Base-by-base conservation (phyloP, 2,113 vertebrate species). In the Salvelinus fontinalis region DNA sequence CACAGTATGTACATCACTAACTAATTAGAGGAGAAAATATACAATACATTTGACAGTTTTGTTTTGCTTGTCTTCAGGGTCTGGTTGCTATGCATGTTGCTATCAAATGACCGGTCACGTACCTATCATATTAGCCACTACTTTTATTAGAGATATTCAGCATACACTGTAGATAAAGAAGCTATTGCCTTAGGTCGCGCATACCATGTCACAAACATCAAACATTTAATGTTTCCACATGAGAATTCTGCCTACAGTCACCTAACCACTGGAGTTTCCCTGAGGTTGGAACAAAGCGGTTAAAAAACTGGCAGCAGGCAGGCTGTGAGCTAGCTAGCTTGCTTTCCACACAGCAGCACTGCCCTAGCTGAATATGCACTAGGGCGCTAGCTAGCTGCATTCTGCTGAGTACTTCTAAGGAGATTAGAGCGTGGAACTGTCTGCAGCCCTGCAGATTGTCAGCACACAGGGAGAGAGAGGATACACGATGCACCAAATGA, bases 381-480 rank as follows among this genome's bases (percentile, higher is more conserved):
- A n/a, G 18, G 59, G 59, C 59, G n/a, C 59, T 54, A 54, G 51
- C 51, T 54, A 54, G 51, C 51, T 62, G n/a, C 59, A 62, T 62
- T 62, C 59, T 62, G 59, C n/a, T 62, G 59, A 62, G n/a, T 62
- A 16, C 59, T 62, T 62, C 59, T 62, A 22, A 62, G 59, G 59
- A 62, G 59, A 62, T 62, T 62, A 62, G 59, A 62, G 59, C 6
- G n/a, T 62, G n/a, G 59, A 24, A 62, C 59, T 22, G 59, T 62
- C 59, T 62, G 59, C 59, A 22, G 59, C 59, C 59, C 59, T 62
- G 7, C 59, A 62, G 59, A 62, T 62, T 62, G 59, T 62, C 59
- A 62, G 59, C 59, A 62, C n/a, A 24, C 20, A 22, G n/a, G 9
- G 59, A 62, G 59, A 62, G 5, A 62, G 59, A 62, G 59, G 59